These are phyloP conservation scores for Xestia rhomboidea DNA, from an alignment of 2,888 invertebrate genomes.

Conservation along the genomic window DNA sequence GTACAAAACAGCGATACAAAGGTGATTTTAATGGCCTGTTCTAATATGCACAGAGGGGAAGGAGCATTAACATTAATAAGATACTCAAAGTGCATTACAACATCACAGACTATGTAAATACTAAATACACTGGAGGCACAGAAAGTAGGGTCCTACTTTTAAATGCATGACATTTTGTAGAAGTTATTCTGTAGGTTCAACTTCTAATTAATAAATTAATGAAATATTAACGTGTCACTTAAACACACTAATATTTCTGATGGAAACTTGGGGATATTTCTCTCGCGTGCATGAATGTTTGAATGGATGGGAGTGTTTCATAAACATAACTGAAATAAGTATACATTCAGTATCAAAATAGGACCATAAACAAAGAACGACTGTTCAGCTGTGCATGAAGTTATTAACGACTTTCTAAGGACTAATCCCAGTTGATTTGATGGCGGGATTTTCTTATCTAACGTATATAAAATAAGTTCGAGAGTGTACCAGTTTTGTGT, in stretches of 20 bases:
- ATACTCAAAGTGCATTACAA: constrained; percentile 75
- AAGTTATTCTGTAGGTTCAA: constrained; percentile 34
- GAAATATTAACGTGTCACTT: constrained; percentile 20
- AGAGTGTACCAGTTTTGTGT: constrained; percentile 57
- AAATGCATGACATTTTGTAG: constrained; percentile 55
- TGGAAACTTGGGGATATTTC: constrained; percentile 5
- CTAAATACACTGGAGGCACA: constrained; percentile 66
- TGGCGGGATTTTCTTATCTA: constrained; percentile 65
- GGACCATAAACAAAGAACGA: constrained; percentile 50
- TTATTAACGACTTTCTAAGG: constrained; percentile 68
- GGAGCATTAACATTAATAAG: constrained; percentile 60
- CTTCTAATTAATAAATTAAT: constrained; percentile 43
- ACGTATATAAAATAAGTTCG: constrained; percentile 47
- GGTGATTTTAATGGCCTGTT: constrained; percentile 61
- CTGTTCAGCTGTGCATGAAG: constrained; percentile 56
- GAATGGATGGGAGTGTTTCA: constrained; percentile 16
- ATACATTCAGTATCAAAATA: constrained; percentile 39
- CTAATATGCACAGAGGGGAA: constrained; percentile 53
- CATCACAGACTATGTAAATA: constrained; percentile 71
- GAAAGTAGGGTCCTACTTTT: constrained; percentile 57
- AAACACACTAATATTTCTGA: constrained; percentile 15
- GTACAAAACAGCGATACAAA: constrained; percentile 55
- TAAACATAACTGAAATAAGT: constrained; percentile 8
- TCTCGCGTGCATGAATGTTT: constrained; percentile 40
- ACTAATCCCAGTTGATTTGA: constrained; percentile 68